Base-by-base conservation (phyloP, 2,797 vertebrate genomes). In the Psittacula echo region DNA sequence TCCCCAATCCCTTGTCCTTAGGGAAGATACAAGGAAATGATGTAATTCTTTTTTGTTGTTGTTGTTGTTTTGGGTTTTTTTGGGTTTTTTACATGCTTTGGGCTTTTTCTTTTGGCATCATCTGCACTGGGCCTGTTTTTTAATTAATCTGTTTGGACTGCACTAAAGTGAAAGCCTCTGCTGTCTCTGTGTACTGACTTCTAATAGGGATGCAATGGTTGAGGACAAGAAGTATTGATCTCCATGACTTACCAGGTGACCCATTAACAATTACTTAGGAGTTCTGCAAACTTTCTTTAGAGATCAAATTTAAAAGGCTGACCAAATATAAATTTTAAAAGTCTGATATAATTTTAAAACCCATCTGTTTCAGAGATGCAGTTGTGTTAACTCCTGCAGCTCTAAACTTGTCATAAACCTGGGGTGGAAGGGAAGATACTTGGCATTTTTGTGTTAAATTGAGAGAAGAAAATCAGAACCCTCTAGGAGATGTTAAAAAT, bases 1-100 rank as follows among this genome's bases (percentile, higher is more conserved):
- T 95, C 96, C 96, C 97, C 95, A 96, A 87, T 93, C 96, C 93
- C 89, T 87, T 94, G 94, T 97, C 97, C 97, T 96, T 67, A 96
- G 97, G 98, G 97, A 98, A 97, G 96, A 97, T 94, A 94, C 88
- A 92, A 97, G 97, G 98, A 98, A 98, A 97, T 98, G 79, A 98
- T 92, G 96, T 97, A 56, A 98, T 97, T 94, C 48, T 88, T 91
- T 94, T 92, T 42, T 34, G 34, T 64, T 78, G 39, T 17, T 19
- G 9, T 37, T 37, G 37, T 39, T 39, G 37, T 39, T 39, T 51
- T 16, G 26, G 20, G 32, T 29, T 81, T 73, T 87, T 89, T 94
- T 92, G 78, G 14, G 32, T 27, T 77, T 78, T 37, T 60, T 37
- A 60, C 19, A 26, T 53, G n/a, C 86, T 93, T 93, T 68, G 94